Conservation (phyloP, 2,888 invertebrate genomes). For the Erebia epiphron region DNA sequence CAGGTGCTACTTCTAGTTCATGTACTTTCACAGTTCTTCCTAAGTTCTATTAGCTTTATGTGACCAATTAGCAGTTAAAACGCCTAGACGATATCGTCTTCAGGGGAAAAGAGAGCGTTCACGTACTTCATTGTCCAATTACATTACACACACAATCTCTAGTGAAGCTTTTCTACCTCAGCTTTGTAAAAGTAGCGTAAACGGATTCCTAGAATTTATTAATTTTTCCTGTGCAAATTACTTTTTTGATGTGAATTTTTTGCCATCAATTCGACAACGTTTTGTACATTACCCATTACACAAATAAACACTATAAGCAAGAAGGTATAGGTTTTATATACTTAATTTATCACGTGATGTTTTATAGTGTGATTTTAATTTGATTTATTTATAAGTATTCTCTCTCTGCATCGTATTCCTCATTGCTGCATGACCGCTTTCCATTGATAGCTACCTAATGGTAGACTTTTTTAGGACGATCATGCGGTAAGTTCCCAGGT, state of each 20-base stretch:
- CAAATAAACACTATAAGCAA: too few relatives aligned
- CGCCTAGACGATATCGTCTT: constrained; percentile 25
- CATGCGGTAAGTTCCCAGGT: too few relatives aligned
- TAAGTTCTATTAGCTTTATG: constrained; percentile 35
- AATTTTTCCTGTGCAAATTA: not conserved
- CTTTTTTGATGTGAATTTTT: not conserved
- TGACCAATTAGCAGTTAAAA: constrained; percentile 34
- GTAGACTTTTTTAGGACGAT: too few relatives aligned
- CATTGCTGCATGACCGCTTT: too few relatives aligned
- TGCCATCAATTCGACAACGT: too few relatives aligned
- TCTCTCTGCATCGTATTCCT: too few relatives aligned
- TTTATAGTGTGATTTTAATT: too few relatives aligned
- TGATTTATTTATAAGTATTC: too few relatives aligned
- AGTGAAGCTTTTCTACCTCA: not conserved
- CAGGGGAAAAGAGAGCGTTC: constrained; percentile 25
- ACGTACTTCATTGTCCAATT: constrained; percentile 13
- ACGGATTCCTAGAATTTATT: not conserved
- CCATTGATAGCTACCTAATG: too few relatives aligned
- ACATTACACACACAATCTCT: constrained; percentile 6
- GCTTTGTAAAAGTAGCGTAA: not conserved
- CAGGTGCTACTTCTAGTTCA: constrained; percentile 23
- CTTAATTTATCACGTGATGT: too few relatives aligned
- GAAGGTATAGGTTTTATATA: too few relatives aligned
- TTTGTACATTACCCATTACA: too few relatives aligned
- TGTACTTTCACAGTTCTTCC: constrained; percentile 25